phyloP scores from a whole-genome alignment of 2,113 vertebrate species.

The Butorides virescens region DNA sequence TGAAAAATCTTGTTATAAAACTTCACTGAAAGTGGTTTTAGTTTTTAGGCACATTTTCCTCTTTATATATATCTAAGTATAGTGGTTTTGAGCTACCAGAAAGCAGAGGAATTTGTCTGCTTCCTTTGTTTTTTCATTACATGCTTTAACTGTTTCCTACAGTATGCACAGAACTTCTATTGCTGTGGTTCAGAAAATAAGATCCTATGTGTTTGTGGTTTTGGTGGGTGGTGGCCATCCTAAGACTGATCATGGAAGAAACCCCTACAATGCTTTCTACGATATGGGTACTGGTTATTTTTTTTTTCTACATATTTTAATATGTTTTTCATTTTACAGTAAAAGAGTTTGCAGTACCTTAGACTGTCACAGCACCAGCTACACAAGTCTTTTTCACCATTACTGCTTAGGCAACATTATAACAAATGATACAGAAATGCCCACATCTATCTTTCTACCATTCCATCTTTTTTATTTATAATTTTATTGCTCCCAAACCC shows the following conservation, averaged over 20 bases:
- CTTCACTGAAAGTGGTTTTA: not conserved
- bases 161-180: not conserved
- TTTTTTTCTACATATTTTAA: not conserved
- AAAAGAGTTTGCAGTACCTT: not conserved
- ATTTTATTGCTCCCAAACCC: not conserved
- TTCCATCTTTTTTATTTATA: not conserved
- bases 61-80: not conserved
- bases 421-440: not conserved
- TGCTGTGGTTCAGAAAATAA: not conserved
- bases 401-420: not conserved
- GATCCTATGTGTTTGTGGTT: not conserved
- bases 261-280: not conserved
- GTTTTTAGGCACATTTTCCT: not conserved
- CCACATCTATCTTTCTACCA: not conserved
- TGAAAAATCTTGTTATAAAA: not conserved
- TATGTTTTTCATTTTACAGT: not conserved
- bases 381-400: not conserved
- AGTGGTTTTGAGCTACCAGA: not conserved
- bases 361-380: not conserved
- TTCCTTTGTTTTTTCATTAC: not conserved
- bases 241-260: not conserved
- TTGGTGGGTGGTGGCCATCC: not conserved
- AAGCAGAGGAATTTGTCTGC: not conserved
- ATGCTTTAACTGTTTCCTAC: not conserved
- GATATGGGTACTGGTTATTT: not conserved